Evolutionary conservation across 1,140 invertebrate genomes (phyloP).

Genomic region (Polypedilum vanderplanki): DNA sequence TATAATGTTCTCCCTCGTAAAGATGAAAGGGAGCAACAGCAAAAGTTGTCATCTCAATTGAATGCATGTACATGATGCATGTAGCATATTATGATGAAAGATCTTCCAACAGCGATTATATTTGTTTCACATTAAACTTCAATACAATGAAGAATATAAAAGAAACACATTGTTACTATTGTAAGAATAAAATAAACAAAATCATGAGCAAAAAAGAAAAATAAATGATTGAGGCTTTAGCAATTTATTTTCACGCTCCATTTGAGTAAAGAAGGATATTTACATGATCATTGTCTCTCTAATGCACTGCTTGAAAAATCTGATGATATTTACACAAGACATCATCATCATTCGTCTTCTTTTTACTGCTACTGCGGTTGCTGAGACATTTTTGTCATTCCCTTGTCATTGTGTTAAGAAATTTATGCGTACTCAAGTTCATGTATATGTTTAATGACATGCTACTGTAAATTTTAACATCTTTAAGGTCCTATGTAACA

Average conservation of each 20-base stretch:
- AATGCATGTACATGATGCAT: constrained; percentile 10
- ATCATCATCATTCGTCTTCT: constrained; percentile 8
- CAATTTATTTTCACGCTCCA: constrained; percentile 8
- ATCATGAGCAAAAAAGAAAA: neutral
- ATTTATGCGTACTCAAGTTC: neutral
- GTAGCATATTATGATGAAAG: neutral
- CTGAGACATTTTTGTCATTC: neutral
- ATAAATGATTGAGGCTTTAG: neutral
- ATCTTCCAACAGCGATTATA: constrained; percentile 20
- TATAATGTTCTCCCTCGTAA: too few relatives aligned
- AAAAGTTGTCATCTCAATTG: constrained; percentile 28
- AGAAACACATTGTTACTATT: neutral
- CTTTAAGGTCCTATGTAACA: neutral
- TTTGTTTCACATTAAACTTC: neutral
- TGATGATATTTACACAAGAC: constrained; percentile 17
- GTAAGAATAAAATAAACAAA: neutral
- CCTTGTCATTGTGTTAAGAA: neutral
- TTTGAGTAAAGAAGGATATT: constrained; percentile 7
- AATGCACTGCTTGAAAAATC: too few relatives aligned
- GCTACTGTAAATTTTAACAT: neutral
- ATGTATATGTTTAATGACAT: neutral
- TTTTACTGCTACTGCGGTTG: neutral
- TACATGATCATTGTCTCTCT: neutral
- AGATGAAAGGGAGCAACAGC: neutral
- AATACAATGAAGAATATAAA: neutral